These are phyloP conservation scores for Calosoma granatense DNA, from an alignment of 1,140 invertebrate species.

Conservation along the genomic window DNA sequence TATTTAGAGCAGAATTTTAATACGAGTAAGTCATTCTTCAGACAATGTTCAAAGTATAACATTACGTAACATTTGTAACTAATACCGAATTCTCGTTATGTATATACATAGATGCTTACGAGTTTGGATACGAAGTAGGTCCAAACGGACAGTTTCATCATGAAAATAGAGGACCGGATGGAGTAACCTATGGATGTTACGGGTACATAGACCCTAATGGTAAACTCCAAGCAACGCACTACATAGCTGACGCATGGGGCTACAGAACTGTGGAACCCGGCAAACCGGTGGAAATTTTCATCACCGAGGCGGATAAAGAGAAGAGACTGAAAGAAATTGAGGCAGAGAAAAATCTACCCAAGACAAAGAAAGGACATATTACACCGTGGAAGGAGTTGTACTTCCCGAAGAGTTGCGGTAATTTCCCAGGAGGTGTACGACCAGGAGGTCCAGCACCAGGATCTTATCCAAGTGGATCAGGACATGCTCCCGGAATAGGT, in stretches of 20 bases:
- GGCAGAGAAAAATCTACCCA: slow-evolving; percentile 24
- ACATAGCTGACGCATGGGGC: slow-evolving; percentile 66
- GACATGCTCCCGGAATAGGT: slow-evolving; percentile 2
- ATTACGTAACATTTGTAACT: not conserved
- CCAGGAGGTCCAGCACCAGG: slow-evolving; percentile 12
- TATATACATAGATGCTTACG: slow-evolving; percentile 49
- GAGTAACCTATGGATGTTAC: slow-evolving; percentile 69
- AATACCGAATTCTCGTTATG: too few species aligned
- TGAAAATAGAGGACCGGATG: slow-evolving; percentile 58
- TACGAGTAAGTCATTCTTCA: slow-evolving; percentile 49
- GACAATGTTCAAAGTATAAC: not conserved
- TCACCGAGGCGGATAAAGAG: slow-evolving; percentile 28
- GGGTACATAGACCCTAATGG: slow-evolving; percentile 61
- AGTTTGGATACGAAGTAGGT: slow-evolving; percentile 62
- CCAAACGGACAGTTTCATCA: slow-evolving; percentile 68
- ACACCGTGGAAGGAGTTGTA: slow-evolving; percentile 48
- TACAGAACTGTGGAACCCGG: slow-evolving; percentile 59
- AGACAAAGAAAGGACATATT: slow-evolving; percentile 39
- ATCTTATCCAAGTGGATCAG: not conserved
- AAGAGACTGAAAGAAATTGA: slow-evolving; percentile 23
- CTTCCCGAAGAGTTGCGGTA: slow-evolving; percentile 50
- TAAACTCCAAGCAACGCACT: slow-evolving; percentile 56
- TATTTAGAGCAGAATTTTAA: slow-evolving; percentile 60
- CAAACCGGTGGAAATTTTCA: slow-evolving; percentile 55
- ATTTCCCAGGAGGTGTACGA: slow-evolving; percentile 30